Base-by-base conservation (phyloP, 2,888 invertebrate genomes). In the Lysandra coridon region DNA sequence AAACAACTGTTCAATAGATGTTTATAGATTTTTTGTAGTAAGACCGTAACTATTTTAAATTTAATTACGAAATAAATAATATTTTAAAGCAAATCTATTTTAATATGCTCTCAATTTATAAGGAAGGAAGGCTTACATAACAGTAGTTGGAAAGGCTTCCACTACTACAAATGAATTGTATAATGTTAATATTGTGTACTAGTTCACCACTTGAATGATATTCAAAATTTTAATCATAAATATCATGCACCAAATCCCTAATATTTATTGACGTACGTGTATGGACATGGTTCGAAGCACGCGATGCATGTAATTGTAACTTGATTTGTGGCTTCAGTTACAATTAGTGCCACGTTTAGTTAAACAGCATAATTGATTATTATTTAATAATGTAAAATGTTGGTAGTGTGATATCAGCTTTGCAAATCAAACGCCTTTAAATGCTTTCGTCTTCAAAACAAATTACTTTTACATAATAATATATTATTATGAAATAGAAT, bases 241-340 rank as follows among this genome's bases (percentile, higher is more conserved):
- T 74, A 10, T 44, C 44, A 74, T 74, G 74, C 74, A 44, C 44
- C 44, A 44, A 74, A 44, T 74, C 5, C 10, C 74, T 74, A 74
- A 74, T 74, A n/a, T 74, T 44, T 23, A 75, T 75, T 75, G 53
- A 75, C 44, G 53, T 75, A 57, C 17, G 3, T 4, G 3, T 4
- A 49, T 44, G 69, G 69, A 69, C 69, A 69, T 69, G 2, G 62
- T 33, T 33, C 4, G 33, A 12, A 49, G 30, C 75, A 75, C 30
- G 53, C 53, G 53, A 75, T 10, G 30, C 53, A 75, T 75, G 75
- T 49, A 75, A 75, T 53, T 75, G 75, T 49, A 53, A 49, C 75
- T 49, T 75, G 53, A 75, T 75, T 75, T 75, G 75, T 53, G 49
- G 75, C 75, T 75, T 75, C 75, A 75, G 5, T 75, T 49, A 44